Evolutionary conservation across 2,888 invertebrate species (phyloP).

Genomic region (Caenorhabditis sulstoni): DNA sequence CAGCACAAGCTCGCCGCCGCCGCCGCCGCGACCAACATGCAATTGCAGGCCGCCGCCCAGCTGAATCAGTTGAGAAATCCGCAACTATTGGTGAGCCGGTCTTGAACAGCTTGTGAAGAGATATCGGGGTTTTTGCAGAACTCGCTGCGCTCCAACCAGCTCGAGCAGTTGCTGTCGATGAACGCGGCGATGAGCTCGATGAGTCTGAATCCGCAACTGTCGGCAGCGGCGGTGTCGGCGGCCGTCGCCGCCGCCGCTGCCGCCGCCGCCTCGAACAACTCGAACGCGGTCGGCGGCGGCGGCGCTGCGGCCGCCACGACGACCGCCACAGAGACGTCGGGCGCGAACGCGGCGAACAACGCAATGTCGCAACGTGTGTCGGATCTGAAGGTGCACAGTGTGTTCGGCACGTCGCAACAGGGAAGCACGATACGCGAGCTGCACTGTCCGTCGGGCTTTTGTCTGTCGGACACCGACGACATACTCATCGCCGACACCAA

Average conservation of each 20-base stretch:
- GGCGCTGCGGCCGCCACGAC: constrained; percentile 6
- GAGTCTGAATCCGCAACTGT: constrained; percentile 26
- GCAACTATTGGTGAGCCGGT: constrained; percentile 35
- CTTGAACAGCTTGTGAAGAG: too few species aligned
- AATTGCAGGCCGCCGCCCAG: constrained; percentile 27
- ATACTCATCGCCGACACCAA: constrained; percentile 78
- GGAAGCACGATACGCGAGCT: constrained; percentile 71
- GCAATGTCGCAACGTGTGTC: constrained; percentile 38
- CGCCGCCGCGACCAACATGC: neutral
- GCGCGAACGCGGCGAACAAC: neutral
- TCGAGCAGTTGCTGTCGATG: constrained; percentile 45
- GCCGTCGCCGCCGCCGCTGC: constrained; percentile 9
- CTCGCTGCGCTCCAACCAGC: constrained; percentile 14
- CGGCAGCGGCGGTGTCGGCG: constrained; percentile 37
- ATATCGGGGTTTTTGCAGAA: constrained; percentile 1
- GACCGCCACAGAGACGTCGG: neutral
- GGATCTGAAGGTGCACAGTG: constrained; percentile 61
- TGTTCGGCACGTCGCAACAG: constrained; percentile 69
- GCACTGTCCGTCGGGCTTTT: constrained; percentile 76
- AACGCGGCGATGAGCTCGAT: constrained; percentile 30
- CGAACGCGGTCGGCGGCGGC: too few species aligned
- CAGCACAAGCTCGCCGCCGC: constrained; percentile 39
- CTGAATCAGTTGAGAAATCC: constrained; percentile 14
- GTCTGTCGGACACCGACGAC: constrained; percentile 75
- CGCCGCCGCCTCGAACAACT: neutral